These are phyloP conservation scores for Spicauda simplicius DNA, from an alignment of 2,888 invertebrate genomes.

Conservation along the genomic window DNA sequence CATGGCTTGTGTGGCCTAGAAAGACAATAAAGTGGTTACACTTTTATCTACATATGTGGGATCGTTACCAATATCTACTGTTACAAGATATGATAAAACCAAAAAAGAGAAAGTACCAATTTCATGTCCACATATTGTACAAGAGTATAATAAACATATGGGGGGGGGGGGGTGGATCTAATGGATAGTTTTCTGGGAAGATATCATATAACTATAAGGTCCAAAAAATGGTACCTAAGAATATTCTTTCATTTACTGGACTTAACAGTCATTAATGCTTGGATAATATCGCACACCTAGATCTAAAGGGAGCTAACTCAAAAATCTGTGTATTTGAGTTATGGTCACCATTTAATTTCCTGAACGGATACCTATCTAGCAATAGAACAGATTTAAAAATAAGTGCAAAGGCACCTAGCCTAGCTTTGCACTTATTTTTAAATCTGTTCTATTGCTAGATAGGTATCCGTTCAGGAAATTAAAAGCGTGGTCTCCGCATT, in stretches of 20 bases:
- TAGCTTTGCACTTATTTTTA: too few relatives aligned
- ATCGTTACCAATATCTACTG: constrained; percentile 49
- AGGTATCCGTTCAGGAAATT: too few relatives aligned
- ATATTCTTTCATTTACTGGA: too few relatives aligned
- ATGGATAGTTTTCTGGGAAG: constrained; percentile 29
- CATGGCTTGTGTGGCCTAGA: constrained; percentile 49
- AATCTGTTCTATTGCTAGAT: too few relatives aligned
- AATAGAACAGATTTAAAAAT: too few relatives aligned
- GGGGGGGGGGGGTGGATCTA: neutral
- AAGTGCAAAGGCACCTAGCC: too few relatives aligned
- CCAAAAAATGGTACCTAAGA: constrained; percentile 30
- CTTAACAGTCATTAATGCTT: too few relatives aligned
- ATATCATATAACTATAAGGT: constrained; percentile 24
- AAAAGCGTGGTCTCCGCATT: constrained; percentile 15
- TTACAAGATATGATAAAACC: constrained; percentile 49
- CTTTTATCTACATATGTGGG: constrained; percentile 56
- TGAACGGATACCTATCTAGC: too few relatives aligned
- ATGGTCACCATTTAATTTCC: too few relatives aligned
- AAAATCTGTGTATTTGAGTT: too few relatives aligned
- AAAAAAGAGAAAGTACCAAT: constrained; percentile 38
- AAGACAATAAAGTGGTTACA: constrained; percentile 56
- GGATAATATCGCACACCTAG: too few relatives aligned
- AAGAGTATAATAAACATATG: constrained; percentile 8
- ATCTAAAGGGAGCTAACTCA: too few relatives aligned
- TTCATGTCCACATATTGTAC: constrained; percentile 11